Base-by-base conservation (phyloP, 2,888 invertebrate genomes). In the Drosophila anomelani region DNA sequence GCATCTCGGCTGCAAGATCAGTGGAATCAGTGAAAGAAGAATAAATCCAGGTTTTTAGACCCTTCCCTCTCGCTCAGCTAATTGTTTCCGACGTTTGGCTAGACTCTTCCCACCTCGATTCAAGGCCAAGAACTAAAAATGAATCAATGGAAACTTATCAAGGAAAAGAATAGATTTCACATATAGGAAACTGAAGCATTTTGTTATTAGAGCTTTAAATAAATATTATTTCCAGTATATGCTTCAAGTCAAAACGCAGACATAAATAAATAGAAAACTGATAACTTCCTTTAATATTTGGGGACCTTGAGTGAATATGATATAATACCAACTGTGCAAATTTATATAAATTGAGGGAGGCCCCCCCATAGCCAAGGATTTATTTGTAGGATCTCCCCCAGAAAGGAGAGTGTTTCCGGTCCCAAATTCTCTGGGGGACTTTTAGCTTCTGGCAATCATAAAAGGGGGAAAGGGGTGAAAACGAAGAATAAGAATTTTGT, bases 1-100 rank as follows among this genome's bases (percentile, higher is more conserved):
- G 80, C 83, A 80, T 85, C 78, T 85, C 78, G 60, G 83, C 83
- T 74, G 76, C 78, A 74, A 53, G 51, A 82, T 82, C 80, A 81
- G 74, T 74, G 79, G 77, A 81, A 79, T 71, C 75, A 66, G 55
- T 54, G 38, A 38, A 54, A 38, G 38, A 54, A 38, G 23, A 26
- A 53, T 53, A 36, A 53, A 36, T 53, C 36, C 51, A 34, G 51
- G 34, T 10, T 51, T 51, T 6, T 36, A 23, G 15, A 9, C 20
- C 34, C 58, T 51, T 34, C 17, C 17, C 23, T 38, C 44, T 53
- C 36, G 44, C 53, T 51, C 51, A 38, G 81, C 79, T 82, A 82
- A 82, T 82, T 80, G 87, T 86, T 82, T 86, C 82, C 82, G 87
- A 81, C 75, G 69, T 57, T 59, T 47, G 41, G 29, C 46, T 44